Conservation (phyloP, 2,113 vertebrate genomes). For the Caranx ignobilis region DNA sequence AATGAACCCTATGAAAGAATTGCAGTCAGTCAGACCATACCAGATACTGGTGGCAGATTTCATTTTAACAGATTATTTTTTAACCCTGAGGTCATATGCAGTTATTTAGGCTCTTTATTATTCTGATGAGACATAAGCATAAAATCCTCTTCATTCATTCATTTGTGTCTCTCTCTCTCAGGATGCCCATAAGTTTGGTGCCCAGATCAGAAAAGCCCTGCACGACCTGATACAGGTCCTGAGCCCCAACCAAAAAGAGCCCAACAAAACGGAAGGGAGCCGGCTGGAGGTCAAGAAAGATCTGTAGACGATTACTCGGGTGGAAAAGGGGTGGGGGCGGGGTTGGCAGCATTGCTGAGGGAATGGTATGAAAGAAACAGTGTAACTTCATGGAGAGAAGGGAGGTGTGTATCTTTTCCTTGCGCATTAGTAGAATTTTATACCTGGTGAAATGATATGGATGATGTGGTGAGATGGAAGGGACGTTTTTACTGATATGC, state of each 20-base stretch:
- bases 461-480: not conserved
- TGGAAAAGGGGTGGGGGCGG: not conserved
- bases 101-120: not conserved
- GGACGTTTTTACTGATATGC: constrained; percentile 39
- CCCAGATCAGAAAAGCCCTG: constrained; percentile 84
- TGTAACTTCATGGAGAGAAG: not conserved
- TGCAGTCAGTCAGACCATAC: too few species aligned
- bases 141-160: not conserved
- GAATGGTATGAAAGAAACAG: constrained; percentile 13
- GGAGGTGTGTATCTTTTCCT: not conserved
- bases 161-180: constrained; percentile 48
- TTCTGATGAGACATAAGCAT: not conserved
- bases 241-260: constrained; percentile 69
- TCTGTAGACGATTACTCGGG: constrained; percentile 44
- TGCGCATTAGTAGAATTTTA: constrained; percentile 17
- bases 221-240: constrained; percentile 86
- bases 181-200: constrained; percentile 88
- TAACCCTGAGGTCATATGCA: not conserved
- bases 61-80: not conserved
- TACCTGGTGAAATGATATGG: constrained; percentile 11
- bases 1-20: too few species aligned
- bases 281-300: constrained; percentile 69
- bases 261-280: constrained; percentile 69
- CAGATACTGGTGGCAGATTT: too few species aligned
- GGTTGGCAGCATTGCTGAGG: not conserved